Conservation (phyloP, 2,888 invertebrate species). For the Abrostola triplasia region DNA sequence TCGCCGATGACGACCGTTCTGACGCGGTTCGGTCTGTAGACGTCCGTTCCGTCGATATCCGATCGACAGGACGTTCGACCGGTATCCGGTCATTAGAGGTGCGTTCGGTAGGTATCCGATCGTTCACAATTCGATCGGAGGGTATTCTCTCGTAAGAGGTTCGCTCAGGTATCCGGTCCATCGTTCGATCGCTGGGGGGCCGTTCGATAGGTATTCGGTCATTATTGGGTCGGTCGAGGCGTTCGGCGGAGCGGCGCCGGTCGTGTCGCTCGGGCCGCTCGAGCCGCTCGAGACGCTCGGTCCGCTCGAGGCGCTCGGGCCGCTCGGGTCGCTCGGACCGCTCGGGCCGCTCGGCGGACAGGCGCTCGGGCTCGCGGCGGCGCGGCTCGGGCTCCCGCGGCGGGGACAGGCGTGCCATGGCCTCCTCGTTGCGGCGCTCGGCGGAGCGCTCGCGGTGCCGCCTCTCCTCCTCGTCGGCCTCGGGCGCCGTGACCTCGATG, state of each 20-base stretch:
- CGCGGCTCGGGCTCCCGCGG: constrained; percentile 69
- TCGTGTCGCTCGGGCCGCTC: constrained; percentile 61
- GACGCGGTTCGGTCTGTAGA: constrained; percentile 59
- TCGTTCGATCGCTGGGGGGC: constrained; percentile 53
- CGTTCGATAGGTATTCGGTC: constrained; percentile 61
- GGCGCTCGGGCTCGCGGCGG: constrained; percentile 53
- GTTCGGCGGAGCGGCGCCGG: constrained; percentile 67
- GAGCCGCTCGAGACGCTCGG: not conserved
- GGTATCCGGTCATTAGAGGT: constrained; percentile 55
- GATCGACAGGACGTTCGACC: constrained; percentile 49
- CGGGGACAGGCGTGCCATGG: constrained; percentile 76
- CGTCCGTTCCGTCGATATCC: constrained; percentile 58
- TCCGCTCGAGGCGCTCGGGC: constrained; percentile 48
- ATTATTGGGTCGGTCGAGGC: constrained; percentile 62
- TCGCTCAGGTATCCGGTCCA: constrained; percentile 56
- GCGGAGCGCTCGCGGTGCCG: constrained; percentile 75
- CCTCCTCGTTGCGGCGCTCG: constrained; percentile 77
- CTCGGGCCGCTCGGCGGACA: constrained; percentile 22
- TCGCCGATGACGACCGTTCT: constrained; percentile 62
- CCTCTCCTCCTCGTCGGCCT: constrained; percentile 80
- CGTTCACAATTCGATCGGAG: constrained; percentile 44
- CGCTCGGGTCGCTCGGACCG: constrained; percentile 53
- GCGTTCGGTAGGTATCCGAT: constrained; percentile 55
- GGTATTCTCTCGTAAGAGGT: constrained; percentile 53
- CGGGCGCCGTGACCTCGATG: constrained; percentile 87